Evolutionary conservation across 2,888 invertebrate species (phyloP), one percentile per base, ranked within the genome.

Genomic region (Tupiocoris notatus): DNA sequence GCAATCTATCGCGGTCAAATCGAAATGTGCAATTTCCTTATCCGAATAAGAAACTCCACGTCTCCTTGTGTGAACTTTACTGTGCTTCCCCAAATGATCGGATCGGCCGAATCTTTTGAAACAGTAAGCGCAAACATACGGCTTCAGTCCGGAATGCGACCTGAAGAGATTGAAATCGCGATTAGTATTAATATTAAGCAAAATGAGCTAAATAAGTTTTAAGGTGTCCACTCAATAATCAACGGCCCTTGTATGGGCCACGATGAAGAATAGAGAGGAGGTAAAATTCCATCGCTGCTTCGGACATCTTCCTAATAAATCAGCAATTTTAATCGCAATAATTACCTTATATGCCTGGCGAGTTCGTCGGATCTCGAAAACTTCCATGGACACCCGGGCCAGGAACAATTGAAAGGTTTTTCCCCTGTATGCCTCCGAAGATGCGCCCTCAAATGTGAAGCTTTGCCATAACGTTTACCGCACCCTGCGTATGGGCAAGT

Each of bases 291-390:
- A n/a, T n/a, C n/a, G n/a, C 54, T 7, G 12, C 54, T 54, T 12
- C 54, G 54, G 7, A 12, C 12, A 54, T 7, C 54, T 54, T 12
- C 12, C 54, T 7, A 7, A 12, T 12, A 54, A 54, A 54, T 12
- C 54, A 12, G 54, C 7, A 54, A 54, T 54, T 7, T 54, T 7
- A 12, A 12, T 9, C 16, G 24, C 0, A 1, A 16, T 39, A 65
- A n/a, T 25, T 2, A 70, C 70, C 70, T 70, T 59, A 70, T 59
- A 84, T 97, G 97, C 20, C 97, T 88, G 1, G 96, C 94, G 79
- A 97, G 85, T 84, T 97, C 97, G 83, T 97, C 97, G 0, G 96
- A 96, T 76, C 97, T 88, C 18, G 96, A 96, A 86, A 97, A 97
- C 80, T 92, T 88, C 96, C 96, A 97, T 39, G 89, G 89, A 84